Conservation (phyloP, 2,888 invertebrate species). For the Hydrotaea cyrtoneurina region DNA sequence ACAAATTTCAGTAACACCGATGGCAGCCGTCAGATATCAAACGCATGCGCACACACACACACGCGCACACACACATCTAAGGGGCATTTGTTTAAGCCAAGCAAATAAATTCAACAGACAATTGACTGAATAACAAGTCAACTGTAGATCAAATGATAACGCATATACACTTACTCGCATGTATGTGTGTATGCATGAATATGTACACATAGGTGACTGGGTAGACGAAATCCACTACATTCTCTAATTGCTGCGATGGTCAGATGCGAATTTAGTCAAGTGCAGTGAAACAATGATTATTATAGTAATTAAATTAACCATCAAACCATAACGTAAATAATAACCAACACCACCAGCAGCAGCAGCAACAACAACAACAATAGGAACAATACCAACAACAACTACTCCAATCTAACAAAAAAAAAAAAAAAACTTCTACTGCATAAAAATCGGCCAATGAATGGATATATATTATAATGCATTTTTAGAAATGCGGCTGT, state of each 20-base stretch:
- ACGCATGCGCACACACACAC: too few relatives aligned
- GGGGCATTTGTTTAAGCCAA: conserved; percentile 5
- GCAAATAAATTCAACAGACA: conserved; percentile 42
- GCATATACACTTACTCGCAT: too few relatives aligned
- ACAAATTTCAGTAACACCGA: conserved; percentile 58
- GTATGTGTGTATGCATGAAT: background rate
- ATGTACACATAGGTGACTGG: background rate
- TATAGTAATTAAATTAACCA: conserved; percentile 63
- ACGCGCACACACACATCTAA: background rate
- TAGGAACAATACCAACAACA: too few relatives aligned
- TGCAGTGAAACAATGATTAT: conserved; percentile 52
- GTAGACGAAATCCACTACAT: too few relatives aligned
- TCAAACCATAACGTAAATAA: conserved; percentile 58
- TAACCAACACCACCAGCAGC: too few relatives aligned
- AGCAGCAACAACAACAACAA: too few relatives aligned
- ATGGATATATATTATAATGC: too few relatives aligned
- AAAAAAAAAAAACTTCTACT: background rate
- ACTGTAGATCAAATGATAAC: background rate
- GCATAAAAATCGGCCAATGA: background rate
- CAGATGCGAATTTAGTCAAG: conserved; percentile 13
- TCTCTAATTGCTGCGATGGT: background rate
- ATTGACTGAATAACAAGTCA: conserved; percentile 21
- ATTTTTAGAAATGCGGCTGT: too few relatives aligned
- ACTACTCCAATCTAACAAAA: conserved; percentile 5
- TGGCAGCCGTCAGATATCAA: conserved; percentile 40